These are phyloP conservation scores for Rhamnusium bicolor DNA, from an alignment of 2,888 invertebrate genomes.

Conservation along the genomic window DNA sequence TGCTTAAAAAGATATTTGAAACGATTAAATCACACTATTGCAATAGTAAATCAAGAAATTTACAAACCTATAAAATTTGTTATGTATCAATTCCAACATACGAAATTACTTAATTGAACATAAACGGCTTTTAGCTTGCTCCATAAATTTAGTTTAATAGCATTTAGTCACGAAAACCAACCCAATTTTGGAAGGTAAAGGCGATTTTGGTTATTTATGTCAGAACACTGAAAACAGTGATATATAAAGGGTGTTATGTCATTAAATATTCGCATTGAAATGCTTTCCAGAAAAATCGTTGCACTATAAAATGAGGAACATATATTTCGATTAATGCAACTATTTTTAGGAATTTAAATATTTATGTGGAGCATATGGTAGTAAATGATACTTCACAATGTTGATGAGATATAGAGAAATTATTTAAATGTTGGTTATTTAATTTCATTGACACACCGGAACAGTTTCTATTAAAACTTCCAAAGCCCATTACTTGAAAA, in stretches of 20 bases:
- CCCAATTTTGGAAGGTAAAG: conserved; percentile 7
- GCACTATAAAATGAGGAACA: too few species aligned
- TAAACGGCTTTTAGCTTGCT: background rate
- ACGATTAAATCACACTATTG: background rate
- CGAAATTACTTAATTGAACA: conserved; percentile 3
- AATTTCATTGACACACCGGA: too few species aligned
- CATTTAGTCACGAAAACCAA: conserved; percentile 1
- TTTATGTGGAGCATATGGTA: too few species aligned
- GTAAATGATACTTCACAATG: too few species aligned
- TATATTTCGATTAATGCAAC: too few species aligned
- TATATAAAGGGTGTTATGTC: background rate
- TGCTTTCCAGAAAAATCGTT: background rate
- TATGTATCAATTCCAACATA: conserved; percentile 1
- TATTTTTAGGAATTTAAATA: too few species aligned
- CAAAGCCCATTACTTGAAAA: too few species aligned
- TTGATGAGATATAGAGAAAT: too few species aligned
- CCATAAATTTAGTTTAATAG: conserved; percentile 1
- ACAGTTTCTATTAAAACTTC: too few species aligned
- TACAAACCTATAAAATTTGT: conserved; percentile 1
- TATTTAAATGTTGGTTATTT: too few species aligned
- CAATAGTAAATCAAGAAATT: background rate
- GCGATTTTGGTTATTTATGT: conserved; percentile 1
- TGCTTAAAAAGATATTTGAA: too few species aligned
- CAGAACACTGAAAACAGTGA: background rate
- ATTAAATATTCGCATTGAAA: background rate